phyloP scores from a whole-genome alignment of 2,113 vertebrate genomes.

The Danionella cerebrum region DNA sequence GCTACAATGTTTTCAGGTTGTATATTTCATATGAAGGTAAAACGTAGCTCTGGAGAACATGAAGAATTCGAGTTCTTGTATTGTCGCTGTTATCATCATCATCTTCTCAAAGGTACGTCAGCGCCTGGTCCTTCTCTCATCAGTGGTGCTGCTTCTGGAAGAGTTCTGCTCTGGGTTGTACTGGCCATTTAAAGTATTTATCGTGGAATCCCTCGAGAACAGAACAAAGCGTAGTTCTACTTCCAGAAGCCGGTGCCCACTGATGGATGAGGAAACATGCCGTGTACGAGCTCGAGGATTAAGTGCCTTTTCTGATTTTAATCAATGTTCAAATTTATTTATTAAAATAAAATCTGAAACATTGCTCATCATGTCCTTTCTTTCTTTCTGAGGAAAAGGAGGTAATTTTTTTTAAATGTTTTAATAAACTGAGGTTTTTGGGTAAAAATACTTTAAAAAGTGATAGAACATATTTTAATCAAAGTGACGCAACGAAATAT shows the following conservation, averaged over 20 bases:
- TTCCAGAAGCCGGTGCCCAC: no score
- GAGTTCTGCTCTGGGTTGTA: no score
- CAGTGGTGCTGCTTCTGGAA: background rate
- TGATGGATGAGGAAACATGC: background rate
- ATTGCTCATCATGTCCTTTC: background rate
- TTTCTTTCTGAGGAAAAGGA: background rate
- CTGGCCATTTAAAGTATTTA: no score
- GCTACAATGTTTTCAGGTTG: background rate
- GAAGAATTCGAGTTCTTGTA: background rate
- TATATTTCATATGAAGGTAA: background rate
- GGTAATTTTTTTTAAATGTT: no score
- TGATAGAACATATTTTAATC: no score
- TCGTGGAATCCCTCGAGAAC: no score
- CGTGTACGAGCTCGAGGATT: background rate
- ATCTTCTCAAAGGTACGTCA: background rate
- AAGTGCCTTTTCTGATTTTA: slow-evolving; percentile 15
- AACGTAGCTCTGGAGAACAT: background rate
- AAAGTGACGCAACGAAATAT: no score
- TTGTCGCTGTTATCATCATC: background rate
- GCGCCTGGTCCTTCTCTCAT: background rate
- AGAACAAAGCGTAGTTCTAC: no score
- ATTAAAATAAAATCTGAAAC: slow-evolving; percentile 3
- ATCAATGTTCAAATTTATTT: slow-evolving; percentile 12
- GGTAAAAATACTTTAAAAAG: no score
- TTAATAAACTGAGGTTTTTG: no score